Percentiles rank a stretch among this genome's conserved stretches.
These are phyloP conservation scores for Osmerus mordax DNA, from an alignment of 2,113 vertebrate genomes.

Conservation along the genomic window DNA sequence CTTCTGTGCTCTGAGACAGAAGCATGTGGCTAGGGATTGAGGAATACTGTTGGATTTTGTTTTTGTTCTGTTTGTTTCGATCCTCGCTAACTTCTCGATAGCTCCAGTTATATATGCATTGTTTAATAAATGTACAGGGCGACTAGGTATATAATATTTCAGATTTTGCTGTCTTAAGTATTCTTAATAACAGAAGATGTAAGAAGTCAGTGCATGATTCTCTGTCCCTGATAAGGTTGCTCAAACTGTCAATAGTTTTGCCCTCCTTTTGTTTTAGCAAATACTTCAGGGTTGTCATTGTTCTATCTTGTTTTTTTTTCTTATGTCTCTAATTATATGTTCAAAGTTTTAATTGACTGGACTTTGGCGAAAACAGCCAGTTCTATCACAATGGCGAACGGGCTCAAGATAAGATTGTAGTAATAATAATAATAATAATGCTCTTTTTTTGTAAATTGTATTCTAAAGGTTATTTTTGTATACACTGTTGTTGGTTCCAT, in stretches of 20 bases:
- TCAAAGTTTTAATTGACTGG: constrained; percentile 50
- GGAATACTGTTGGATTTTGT: constrained; percentile 77
- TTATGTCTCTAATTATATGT: constrained; percentile 52
- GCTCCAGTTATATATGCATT: constrained; percentile 79
- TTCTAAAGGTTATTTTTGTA: constrained; percentile 99
- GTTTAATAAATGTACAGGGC: constrained; percentile 93
- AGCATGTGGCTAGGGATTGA: constrained; percentile 79
- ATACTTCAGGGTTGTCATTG: constrained; percentile 76
- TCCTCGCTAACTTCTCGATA: constrained; percentile 77
- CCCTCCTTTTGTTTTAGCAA: constrained; percentile 79
- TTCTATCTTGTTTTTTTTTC: background rate
- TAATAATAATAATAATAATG: constrained; percentile 65
- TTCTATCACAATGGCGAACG: constrained; percentile 76
- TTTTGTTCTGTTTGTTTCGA: constrained; percentile 15
- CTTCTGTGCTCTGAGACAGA: constrained; percentile 79
- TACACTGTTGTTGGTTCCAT: constrained; percentile 82
- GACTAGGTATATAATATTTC: constrained; percentile 92
- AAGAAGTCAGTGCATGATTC: constrained; percentile 92
- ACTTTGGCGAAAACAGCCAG: constrained; percentile 71
- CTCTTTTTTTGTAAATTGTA: constrained; percentile 95
- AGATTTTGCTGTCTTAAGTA: constrained; percentile 85
- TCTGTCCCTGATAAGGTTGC: constrained; percentile 82
- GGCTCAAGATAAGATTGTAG: constrained; percentile 86
- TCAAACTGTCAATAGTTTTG: constrained; percentile 93
- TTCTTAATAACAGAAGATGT: constrained; percentile 94